phyloP scores from a whole-genome alignment of 2,113 vertebrate species.

The Anarhynchus alexandrinus region DNA sequence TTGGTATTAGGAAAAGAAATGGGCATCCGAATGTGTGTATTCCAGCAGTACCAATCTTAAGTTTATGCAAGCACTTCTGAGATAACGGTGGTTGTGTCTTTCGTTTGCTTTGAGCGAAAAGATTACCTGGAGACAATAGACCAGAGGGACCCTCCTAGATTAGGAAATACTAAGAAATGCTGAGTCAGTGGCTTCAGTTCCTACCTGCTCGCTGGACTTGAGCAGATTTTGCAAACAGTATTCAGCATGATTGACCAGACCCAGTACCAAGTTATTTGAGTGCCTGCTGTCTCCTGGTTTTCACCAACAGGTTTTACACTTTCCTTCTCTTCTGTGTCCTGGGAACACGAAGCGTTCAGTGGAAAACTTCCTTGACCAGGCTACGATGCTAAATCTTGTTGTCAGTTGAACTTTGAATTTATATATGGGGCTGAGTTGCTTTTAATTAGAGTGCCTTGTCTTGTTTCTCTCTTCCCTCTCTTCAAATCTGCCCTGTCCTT shows the following conservation, averaged over 20 bases:
- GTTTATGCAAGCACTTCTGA: background rate
- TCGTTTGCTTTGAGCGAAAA: background rate
- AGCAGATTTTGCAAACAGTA: background rate
- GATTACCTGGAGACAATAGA: background rate
- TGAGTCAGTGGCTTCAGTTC: background rate
- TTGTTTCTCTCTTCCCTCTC: background rate
- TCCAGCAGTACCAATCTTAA: background rate
- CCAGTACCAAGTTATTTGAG: background rate
- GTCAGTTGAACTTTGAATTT: background rate
- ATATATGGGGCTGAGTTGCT: background rate
- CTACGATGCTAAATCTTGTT: background rate
- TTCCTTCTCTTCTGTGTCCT: background rate
- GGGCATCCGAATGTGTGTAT: background rate
- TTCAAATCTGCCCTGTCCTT: constrained; percentile 4
- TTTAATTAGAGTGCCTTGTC: background rate
- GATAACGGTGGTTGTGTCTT: background rate
- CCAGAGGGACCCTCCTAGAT: background rate
- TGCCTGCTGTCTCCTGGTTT: background rate
- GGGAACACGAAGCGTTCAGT: background rate
- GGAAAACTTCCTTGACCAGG: background rate
- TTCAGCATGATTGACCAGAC: background rate
- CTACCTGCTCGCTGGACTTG: background rate
- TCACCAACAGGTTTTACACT: background rate
- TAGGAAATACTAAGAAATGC: background rate
- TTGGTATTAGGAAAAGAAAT: background rate